Evolutionary conservation across 2,797 vertebrate species (phyloP), one percentile per base, ranked within the genome.

Genomic region (Myotis findleyi): DNA sequence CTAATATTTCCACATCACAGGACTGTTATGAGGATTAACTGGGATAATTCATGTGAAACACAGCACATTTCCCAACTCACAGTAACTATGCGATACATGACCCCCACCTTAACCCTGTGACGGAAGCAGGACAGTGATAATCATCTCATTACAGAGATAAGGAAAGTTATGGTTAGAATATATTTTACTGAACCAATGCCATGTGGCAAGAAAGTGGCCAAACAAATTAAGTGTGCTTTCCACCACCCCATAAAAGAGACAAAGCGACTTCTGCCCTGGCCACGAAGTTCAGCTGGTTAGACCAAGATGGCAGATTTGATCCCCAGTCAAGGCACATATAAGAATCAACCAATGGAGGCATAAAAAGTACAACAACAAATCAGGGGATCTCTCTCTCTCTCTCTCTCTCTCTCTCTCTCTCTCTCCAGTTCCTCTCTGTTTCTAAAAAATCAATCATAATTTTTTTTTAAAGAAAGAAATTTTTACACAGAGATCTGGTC

Each of bases 61-160:
- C 79, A 59, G 57, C 27, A 55, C n/a, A 4, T 68, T 87, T 92
- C 72, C 69, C 55, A 25, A 41, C 11, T 2, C 17, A 11, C 0
- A 30, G 76, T 9, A 36, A 89, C 84, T 66, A 44, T 11, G 11
- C 7, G 55, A 49, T 18, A 4, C 25, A 5, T 6, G 87, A 88
- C 89, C 88, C 69, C 57, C 69, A 88, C 83, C 68, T 89, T 77
- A 80, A 79, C 64, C 47, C 75, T 73, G 1, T 92, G 85, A 96
- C 17, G 33, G 68, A 90, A 83, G 25, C 18, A 75, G 75, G 25
- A 81, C 16, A 51, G 30, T 68, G 72, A 87, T 64, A 41, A 62
- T 13, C 57, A 17, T 33, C 69, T 87, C 68, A 47, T 69, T 95
- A 86, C 2, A 80, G 66, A 91, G 87, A 87, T 69, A 91, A 16